phyloP scores from a whole-genome alignment of 2,888 invertebrate species.

The Atherix ibis region DNA sequence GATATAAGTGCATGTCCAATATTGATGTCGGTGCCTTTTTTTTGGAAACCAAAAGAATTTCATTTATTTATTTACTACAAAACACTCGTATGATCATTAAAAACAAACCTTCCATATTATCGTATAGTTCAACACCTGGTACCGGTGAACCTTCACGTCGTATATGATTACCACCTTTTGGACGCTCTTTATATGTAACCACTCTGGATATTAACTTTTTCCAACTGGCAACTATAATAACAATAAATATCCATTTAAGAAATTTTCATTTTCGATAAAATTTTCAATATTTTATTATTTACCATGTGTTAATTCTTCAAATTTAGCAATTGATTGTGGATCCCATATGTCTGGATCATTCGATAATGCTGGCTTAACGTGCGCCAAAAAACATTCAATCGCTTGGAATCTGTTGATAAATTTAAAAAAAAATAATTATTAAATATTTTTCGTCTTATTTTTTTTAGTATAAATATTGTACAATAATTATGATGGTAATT shows the following conservation, averaged over 20 bases:
- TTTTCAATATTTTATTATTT: conserved; percentile 5
- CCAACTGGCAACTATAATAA: conserved; percentile 54
- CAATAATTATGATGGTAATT: no score
- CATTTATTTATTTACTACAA: background rate
- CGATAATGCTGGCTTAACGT: conserved; percentile 42
- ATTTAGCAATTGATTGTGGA: conserved; percentile 44
- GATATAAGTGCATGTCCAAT: conserved; percentile 25
- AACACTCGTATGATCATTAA: background rate
- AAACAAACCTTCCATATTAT: conserved; percentile 42
- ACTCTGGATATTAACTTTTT: conserved; percentile 60
- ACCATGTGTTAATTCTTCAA: conserved; percentile 54
- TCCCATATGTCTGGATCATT: conserved; percentile 40
- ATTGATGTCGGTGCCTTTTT: conserved; percentile 22
- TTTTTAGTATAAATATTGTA: no score
- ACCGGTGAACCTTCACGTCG: conserved; percentile 51
- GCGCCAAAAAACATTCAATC: conserved; percentile 70
- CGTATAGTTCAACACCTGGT: conserved; percentile 61
- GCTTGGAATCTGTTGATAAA: conserved; percentile 43
- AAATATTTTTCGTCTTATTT: no score
- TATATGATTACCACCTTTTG: conserved; percentile 21
- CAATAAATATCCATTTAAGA: background rate
- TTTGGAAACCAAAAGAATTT: background rate
- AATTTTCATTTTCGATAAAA: background rate
- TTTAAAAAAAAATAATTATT: background rate
- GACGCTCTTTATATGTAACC: conserved; percentile 49